phyloP scores from a whole-genome alignment of 2,113 vertebrate genomes.

The Rhea americana region DNA sequence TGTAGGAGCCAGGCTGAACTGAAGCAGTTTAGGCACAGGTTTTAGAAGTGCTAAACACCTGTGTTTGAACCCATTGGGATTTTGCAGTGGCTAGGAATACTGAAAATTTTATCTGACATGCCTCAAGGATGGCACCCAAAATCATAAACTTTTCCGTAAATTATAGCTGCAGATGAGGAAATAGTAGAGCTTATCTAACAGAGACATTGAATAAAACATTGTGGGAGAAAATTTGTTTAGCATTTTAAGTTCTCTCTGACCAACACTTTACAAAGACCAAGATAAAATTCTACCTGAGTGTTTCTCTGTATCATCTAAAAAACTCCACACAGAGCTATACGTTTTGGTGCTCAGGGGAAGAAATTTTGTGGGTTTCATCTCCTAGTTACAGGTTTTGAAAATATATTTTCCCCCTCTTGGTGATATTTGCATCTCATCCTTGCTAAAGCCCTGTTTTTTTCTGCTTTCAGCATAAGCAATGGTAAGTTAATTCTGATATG shows the following conservation, averaged over 20 bases:
- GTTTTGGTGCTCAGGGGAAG: not conserved
- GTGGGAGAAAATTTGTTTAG: not conserved
- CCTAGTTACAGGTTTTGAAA: not conserved
- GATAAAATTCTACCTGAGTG: not conserved
- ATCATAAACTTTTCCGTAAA: not conserved
- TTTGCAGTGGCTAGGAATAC: not conserved
- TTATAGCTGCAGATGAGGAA: not conserved
- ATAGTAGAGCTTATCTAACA: not conserved
- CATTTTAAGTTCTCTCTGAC: not conserved
- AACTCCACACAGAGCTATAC: not conserved
- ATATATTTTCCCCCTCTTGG: not conserved
- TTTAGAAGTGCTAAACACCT: not conserved
- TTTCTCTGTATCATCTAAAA: not conserved
- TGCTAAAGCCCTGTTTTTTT: not conserved
- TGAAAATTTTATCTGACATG: not conserved
- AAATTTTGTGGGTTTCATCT: not conserved
- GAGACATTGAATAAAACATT: not conserved
- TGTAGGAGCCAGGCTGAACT: not conserved
- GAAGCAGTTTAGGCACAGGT: not conserved
- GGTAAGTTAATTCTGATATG: not conserved
- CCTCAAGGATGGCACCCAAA: not conserved
- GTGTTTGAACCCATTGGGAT: accelerated
- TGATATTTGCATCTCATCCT: not conserved
- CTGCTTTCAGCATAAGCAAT: not conserved
- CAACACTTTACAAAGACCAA: not conserved